Evolutionary conservation across 2,113 vertebrate species (phyloP).

Genomic region (Rutilus rutilus): DNA sequence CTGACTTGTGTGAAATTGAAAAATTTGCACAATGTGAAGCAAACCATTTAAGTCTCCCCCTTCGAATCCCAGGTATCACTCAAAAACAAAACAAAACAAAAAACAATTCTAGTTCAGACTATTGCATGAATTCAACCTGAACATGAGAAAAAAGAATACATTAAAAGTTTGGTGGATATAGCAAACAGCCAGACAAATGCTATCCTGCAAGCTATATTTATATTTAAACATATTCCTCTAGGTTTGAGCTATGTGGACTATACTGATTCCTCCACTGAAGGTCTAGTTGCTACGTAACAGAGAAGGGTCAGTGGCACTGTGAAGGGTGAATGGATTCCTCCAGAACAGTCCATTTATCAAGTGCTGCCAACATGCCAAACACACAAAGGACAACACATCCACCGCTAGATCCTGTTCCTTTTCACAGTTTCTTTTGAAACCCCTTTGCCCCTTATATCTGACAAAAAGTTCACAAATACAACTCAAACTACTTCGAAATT

Average conservation of each 20-base stretch:
- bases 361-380: constrained; percentile 67
- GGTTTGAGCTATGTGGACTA: constrained; percentile 68
- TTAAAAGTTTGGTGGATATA: neutral
- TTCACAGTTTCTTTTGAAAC: constrained; percentile 59
- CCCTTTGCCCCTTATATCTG: constrained; percentile 58
- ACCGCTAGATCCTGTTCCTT: constrained; percentile 63
- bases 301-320: constrained; percentile 68
- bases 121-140: neutral
- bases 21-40: constrained; percentile 5
- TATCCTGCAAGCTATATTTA: neutral
- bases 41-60: neutral
- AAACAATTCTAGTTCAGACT: neutral
- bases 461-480: constrained; percentile 1
- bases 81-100: neutral
- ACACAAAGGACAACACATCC: constrained; percentile 73
- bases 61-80: constrained; percentile 31
- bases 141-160: neutral
- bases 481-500: neutral
- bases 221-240: constrained; percentile 43
- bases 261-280: constrained; percentile 64
- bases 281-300: constrained; percentile 73
- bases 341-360: constrained; percentile 76
- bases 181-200: neutral
- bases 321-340: constrained; percentile 65
- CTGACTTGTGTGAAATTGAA: constrained; percentile 36